Evolutionary conservation across 2,797 vertebrate genomes (phyloP).

Genomic region (Momotus momota): DNA sequence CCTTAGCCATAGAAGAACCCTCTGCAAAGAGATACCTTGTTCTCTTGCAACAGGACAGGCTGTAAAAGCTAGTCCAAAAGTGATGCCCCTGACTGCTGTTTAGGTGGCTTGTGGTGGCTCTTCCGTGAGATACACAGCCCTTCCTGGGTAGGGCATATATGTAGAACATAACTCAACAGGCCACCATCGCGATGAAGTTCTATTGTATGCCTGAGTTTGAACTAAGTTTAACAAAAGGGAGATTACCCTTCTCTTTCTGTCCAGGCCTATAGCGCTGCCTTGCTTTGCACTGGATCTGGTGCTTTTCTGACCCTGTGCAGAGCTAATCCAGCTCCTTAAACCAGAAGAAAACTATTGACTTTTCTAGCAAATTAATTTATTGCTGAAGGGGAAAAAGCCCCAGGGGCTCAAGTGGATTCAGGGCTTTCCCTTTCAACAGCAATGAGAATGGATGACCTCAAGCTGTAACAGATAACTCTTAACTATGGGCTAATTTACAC

Average conservation of each 20-base stretch:
- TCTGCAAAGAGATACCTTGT: not conserved
- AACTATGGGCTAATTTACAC: not conserved
- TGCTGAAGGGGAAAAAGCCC: not conserved
- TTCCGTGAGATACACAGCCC: not conserved
- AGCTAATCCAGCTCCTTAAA: not conserved
- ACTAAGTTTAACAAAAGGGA: not conserved
- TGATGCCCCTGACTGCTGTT: not conserved
- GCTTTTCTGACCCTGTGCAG: not conserved
- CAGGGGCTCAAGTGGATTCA: not conserved
- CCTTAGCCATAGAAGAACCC: not conserved
- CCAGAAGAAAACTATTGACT: not conserved
- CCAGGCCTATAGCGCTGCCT: not conserved
- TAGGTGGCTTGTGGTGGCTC: not conserved
- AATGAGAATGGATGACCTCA: not conserved
- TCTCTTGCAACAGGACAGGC: not conserved
- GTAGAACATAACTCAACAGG: not conserved
- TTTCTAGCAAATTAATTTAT: not conserved
- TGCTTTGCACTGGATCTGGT: not conserved
- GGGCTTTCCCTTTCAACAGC: not conserved
- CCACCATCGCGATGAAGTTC: rapidly evolving
- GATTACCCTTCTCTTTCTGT: not conserved
- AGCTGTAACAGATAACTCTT: not conserved
- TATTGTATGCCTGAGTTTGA: rapidly evolving
- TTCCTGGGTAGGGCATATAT: not conserved
- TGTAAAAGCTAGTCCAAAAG: not conserved